A percentile compares a stretch with the other conserved stretches of the same genome.
Evolutionary conservation across 2,888 invertebrate species (phyloP).

Genomic region (Agapetus fuscipes): DNA sequence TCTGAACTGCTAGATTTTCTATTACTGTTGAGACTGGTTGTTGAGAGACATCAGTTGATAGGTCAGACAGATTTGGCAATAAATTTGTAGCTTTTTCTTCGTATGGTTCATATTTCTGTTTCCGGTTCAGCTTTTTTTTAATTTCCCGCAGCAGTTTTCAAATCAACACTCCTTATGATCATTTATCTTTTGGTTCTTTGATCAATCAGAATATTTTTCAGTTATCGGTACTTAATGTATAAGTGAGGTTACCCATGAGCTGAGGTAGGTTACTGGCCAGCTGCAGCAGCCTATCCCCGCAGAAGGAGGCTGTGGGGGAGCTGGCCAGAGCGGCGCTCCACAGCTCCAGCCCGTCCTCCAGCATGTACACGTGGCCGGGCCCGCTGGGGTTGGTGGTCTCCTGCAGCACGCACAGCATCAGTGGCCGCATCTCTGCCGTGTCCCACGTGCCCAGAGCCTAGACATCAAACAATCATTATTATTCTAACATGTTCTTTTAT

Average conservation of each 20-base stretch:
- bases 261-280: conserved; percentile 66
- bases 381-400: conserved; percentile 64
- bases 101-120: too few relatives aligned
- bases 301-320: conserved; percentile 46
- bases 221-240: too few relatives aligned
- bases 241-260: conserved; percentile 62
- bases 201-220: too few relatives aligned
- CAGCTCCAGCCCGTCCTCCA: conserved; percentile 86
- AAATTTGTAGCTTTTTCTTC: too few relatives aligned
- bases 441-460: conserved; percentile 52
- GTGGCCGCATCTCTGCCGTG: conserved; percentile 45
- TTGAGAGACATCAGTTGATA: too few relatives aligned
- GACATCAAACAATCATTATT: conserved; percentile 4
- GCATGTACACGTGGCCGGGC: conserved; percentile 75
- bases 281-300: conserved; percentile 43
- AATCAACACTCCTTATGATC: too few relatives aligned
- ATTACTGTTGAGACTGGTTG: too few relatives aligned
- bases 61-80: too few relatives aligned
- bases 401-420: conserved; percentile 46
- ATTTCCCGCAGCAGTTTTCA: too few relatives aligned
- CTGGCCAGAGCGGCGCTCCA: conserved; percentile 73
- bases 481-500: not conserved
- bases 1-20: too few relatives aligned
- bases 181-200: too few relatives aligned
- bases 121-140: too few relatives aligned